Conservation (phyloP, 1,140 invertebrate species). For the Ganaspis sp. region DNA sequence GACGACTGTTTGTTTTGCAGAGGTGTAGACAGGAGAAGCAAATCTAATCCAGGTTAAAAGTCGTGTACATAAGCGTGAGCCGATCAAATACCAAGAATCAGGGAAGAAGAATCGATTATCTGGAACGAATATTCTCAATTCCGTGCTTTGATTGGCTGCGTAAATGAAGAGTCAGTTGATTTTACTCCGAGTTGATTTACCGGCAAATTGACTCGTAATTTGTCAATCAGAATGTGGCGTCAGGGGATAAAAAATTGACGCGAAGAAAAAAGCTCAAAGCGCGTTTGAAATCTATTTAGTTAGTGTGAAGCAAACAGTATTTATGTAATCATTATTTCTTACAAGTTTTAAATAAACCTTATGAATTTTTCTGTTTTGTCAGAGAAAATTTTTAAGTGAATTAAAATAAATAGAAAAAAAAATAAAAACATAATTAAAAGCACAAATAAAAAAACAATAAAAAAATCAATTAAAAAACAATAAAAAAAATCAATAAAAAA, state of each 20-base stretch:
- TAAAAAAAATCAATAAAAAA: no score
- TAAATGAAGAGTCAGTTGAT: slow-evolving; percentile 4
- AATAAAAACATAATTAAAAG: no score
- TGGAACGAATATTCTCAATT: slow-evolving; percentile 24
- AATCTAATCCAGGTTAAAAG: slow-evolving; percentile 46
- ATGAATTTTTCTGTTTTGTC: no score
- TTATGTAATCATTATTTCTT: no score
- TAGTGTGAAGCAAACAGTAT: no score
- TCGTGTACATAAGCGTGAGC: slow-evolving; percentile 29
- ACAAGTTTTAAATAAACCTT: no score
- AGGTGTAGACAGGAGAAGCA: neutral
- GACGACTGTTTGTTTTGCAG: slow-evolving; percentile 39
- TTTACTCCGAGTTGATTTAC: neutral
- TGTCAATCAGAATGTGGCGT: neutral
- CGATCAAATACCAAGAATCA: neutral
- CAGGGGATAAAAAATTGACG: neutral
- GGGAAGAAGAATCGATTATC: slow-evolving; percentile 16
- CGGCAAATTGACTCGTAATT: neutral
- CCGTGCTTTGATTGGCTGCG: neutral
- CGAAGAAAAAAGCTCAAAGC: neutral
- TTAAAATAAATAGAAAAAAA: no score
- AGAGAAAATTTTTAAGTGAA: no score
- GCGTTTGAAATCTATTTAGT: neutral
- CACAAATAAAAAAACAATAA: no score
- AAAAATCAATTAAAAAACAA: no score